A percentile compares a stretch with the other conserved stretches of the same genome.
These are phyloP conservation scores for Vombatus ursinus DNA, from an alignment of 2,113 vertebrate genomes.

Conservation along the genomic window DNA sequence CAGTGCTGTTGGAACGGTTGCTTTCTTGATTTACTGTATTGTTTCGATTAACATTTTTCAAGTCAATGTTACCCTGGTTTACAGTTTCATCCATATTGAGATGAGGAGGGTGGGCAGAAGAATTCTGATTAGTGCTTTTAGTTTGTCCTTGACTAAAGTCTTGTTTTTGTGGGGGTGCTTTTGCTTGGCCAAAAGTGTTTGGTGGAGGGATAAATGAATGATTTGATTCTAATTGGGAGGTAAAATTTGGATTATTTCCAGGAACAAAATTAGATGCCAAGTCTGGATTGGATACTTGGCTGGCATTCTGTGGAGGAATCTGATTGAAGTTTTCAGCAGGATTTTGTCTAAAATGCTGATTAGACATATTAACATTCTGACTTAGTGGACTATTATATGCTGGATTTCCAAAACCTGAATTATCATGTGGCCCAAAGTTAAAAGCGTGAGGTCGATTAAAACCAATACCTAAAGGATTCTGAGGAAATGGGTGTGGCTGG, in stretches of 20 bases:
- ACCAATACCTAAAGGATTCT: conserved; percentile 85
- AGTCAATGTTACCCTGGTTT: conserved; percentile 79
- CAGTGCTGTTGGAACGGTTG: conserved; percentile 77
- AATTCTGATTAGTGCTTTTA: conserved; percentile 79
- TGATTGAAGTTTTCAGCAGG: conserved; percentile 84
- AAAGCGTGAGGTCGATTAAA: conserved; percentile 86
- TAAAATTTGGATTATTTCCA: conserved; percentile 81
- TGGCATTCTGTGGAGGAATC: conserved; percentile 78
- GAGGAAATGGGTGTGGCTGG: conserved; percentile 86
- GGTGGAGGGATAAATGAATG: conserved; percentile 84
- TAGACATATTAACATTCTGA: conserved; percentile 82
- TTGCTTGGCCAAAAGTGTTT: conserved; percentile 79
- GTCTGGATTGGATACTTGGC: conserved; percentile 81
- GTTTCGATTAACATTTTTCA: conserved; percentile 79
- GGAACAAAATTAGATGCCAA: conserved; percentile 81
- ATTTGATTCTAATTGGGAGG: conserved; percentile 80
- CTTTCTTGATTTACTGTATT: conserved; percentile 77
- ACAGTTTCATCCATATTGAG: conserved; percentile 82
- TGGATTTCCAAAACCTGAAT: conserved; percentile 80
- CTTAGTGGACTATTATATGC: conserved; percentile 78
- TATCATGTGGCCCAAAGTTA: conserved; percentile 84
- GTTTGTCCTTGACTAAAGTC: conserved; percentile 80
- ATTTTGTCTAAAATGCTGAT: conserved; percentile 86
- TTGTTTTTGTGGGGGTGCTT: conserved; percentile 81
- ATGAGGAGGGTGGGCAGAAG: conserved; percentile 80